Base-by-base conservation (phyloP, 2,113 vertebrate species). In the Brienomyrus longianalis region DNA sequence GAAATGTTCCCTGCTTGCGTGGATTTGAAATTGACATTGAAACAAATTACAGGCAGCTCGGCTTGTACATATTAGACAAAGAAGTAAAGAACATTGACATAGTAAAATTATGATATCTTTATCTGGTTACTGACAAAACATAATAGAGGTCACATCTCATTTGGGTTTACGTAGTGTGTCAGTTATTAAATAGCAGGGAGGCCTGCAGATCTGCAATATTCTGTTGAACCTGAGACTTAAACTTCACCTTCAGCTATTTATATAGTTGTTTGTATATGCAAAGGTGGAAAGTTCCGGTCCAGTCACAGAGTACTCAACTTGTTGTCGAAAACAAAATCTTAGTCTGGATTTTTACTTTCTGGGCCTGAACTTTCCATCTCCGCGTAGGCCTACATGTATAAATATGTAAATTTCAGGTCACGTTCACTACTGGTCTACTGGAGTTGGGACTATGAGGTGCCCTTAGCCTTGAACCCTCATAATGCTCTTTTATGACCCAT, bases 151-250 rank as follows among this genome's bases (percentile, higher is more conserved):
- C 31, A 89, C 74, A 8, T 88, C 87, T 62, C 52, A 45, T 35
- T n/a, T 31, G 48, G 47, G n/a, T 27, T 52, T 86, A 27, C 19
- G 1, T 10, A 15, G n/a, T 48, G 35, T 43, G 45, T n/a, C 9
- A 47, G 17, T 9, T 47, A 43, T 83, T 21, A 83, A 83, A 23
- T 21, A 3, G 47, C 35, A 21, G 45, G 43, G 10, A 77, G 3
- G 13, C 70, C n/a, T 10, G n/a, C 62, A 13, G 27, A 35, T 83
- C 45, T 83, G 80, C 35, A n/a, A 48, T 23, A 56, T 56, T 56
- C 5, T 56, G 54, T 56, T 89, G 43, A 85, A 84, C 89, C 89
- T 89, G 74, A 80, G 35, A 80, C 74, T 43, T 80, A 80, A 70
- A 31, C 62, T 31, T 80, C 74, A 80, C 74, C 74, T 39, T 80